These are phyloP conservation scores for Epirrhoe alternata DNA, from an alignment of 2,888 invertebrate species.

Conservation along the genomic window DNA sequence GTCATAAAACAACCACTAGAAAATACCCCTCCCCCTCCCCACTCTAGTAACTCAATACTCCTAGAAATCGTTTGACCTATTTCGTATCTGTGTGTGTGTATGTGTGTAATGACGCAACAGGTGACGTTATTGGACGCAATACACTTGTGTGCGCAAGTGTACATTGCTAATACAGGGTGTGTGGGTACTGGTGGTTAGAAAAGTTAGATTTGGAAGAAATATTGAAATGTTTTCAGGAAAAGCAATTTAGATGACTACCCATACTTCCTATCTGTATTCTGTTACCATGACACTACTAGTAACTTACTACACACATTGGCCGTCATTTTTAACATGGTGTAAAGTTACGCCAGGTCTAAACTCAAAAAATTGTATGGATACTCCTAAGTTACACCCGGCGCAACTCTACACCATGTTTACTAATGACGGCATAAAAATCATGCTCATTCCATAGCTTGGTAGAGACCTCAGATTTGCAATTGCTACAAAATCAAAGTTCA, in stretches of 20 bases:
- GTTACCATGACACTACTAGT: too few relatives aligned
- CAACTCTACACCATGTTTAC: too few relatives aligned
- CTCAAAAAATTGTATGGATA: too few relatives aligned
- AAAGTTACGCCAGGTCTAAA: too few relatives aligned
- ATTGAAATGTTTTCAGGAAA: background rate
- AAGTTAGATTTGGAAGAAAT: conserved; percentile 1
- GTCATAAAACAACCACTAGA: conserved; percentile 6
- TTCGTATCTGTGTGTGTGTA: conserved; percentile 34
- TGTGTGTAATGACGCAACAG: conserved; percentile 51
- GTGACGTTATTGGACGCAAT: conserved; percentile 53
- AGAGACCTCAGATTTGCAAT: too few relatives aligned
- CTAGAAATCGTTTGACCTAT: conserved; percentile 42
- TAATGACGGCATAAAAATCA: too few relatives aligned
- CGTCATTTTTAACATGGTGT: too few relatives aligned
- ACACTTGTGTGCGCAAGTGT: conserved; percentile 44
- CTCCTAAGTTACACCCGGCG: too few relatives aligned
- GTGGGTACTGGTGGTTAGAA: conserved; percentile 4
- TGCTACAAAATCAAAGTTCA: too few relatives aligned
- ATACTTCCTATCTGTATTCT: too few relatives aligned
- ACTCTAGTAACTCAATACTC: conserved; percentile 26
- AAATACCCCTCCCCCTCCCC: conserved; percentile 3
- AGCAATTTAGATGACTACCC: background rate
- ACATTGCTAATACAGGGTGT: conserved; percentile 31
- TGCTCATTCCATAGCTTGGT: too few relatives aligned
- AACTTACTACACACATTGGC: too few relatives aligned